Evolutionary conservation across 53 echinoderm and acorn worm species (phyloP).

Genomic region (Echinarachnius parma): DNA sequence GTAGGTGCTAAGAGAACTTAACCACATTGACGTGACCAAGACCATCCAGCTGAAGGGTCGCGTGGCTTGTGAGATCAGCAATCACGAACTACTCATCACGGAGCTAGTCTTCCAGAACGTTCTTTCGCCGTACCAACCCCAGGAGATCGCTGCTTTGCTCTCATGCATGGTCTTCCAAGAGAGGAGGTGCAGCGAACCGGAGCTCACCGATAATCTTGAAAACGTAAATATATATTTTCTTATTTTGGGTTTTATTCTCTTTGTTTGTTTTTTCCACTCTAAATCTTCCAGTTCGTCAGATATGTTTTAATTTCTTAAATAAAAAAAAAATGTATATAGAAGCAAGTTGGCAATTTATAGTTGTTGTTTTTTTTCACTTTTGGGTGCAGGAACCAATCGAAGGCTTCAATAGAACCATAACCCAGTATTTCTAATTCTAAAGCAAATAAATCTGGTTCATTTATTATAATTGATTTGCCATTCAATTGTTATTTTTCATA

Average conservation of each 20-base stretch:
- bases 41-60: constrained; percentile 92
- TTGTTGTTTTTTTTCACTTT: no score
- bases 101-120: constrained; percentile 92
- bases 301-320: no score
- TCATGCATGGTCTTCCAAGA: constrained; percentile 99
- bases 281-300: no score
- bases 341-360: no score
- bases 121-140: constrained; percentile 62
- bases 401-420: no score
- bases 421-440: no score
- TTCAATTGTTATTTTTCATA: no score
- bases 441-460: no score
- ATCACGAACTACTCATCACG: constrained; percentile 90
- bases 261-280: not conserved
- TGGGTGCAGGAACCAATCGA: no score
- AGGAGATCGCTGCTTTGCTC: constrained; percentile 87
- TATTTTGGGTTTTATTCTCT: not conserved
- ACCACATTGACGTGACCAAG: constrained; percentile 68
- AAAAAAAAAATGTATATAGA: no score
- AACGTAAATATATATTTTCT: constrained; percentile 59
- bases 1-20: constrained; percentile 71
- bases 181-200: constrained; percentile 79
- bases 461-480: no score
- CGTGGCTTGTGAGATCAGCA: constrained; percentile 87
- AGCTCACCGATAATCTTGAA: constrained; percentile 70